These are phyloP conservation scores for Gymnarchus niloticus DNA, from an alignment of 2,113 vertebrate species.

Conservation along the genomic window DNA sequence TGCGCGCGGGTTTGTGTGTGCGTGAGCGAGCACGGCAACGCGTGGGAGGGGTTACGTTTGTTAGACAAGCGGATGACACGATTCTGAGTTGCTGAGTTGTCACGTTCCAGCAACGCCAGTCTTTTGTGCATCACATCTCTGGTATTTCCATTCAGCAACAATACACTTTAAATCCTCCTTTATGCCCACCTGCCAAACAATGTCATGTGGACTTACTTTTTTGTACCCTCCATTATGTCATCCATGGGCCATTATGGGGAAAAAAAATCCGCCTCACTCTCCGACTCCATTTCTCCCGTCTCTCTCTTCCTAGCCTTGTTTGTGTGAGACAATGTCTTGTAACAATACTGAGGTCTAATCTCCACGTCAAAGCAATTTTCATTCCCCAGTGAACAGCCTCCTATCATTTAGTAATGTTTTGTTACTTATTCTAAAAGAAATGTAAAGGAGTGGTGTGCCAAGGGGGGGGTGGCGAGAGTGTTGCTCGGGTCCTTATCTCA, in stretches of 20 bases:
- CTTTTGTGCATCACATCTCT: slow-evolving; percentile 73
- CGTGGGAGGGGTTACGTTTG: slow-evolving; percentile 48
- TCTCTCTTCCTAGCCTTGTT: slow-evolving; percentile 74
- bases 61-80: slow-evolving; percentile 60
- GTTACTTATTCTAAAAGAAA: slow-evolving; percentile 92
- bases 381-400: slow-evolving; percentile 88
- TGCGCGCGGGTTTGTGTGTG: background rate
- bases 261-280: slow-evolving; percentile 55
- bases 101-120: slow-evolving; percentile 66
- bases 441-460: slow-evolving; percentile 85
- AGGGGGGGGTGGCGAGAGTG: slow-evolving; percentile 59
- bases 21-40: slow-evolving; percentile 21
- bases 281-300: slow-evolving; percentile 35
- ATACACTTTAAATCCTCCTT: slow-evolving; percentile 83
- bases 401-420: slow-evolving; percentile 98
- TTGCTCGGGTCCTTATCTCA: slow-evolving; percentile 75
- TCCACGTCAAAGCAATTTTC: slow-evolving; percentile 99
- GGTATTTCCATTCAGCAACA: slow-evolving; percentile 74
- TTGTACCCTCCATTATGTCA: slow-evolving; percentile 82
- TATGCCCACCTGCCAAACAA: slow-evolving; percentile 78
- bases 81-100: slow-evolving; percentile 65
- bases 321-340: slow-evolving; percentile 96
- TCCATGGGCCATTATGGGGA: slow-evolving; percentile 83
- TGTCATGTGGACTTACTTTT: slow-evolving; percentile 84
- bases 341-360: slow-evolving; percentile 94